Percentiles rank a stretch among this genome's conserved stretches.
Evolutionary conservation across 2,888 invertebrate genomes (phyloP).

Genomic region (Drosophila testacea): DNA sequence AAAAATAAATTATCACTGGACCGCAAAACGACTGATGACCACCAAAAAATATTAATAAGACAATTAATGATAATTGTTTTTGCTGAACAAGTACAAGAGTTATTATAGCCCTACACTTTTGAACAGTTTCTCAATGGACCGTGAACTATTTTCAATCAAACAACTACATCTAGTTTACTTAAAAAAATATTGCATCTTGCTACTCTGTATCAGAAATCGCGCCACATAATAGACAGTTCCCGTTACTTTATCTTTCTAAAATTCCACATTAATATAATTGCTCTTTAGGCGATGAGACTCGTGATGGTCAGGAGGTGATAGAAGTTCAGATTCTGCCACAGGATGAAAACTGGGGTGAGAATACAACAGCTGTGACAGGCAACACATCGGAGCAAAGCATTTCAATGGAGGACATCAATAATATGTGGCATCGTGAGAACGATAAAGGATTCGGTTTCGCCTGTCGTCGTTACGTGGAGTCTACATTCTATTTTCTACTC

Average conservation of each 20-base stretch:
- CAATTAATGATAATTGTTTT: too few relatives aligned
- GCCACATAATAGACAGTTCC: too few relatives aligned
- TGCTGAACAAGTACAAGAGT: too few relatives aligned
- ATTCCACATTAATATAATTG: background rate
- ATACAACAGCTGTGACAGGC: conserved; percentile 98
- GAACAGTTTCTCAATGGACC: too few relatives aligned
- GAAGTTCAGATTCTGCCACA: conserved; percentile 98
- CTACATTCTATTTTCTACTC: conserved; percentile 91
- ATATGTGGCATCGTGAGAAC: conserved; percentile 92
- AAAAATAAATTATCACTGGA: too few relatives aligned
- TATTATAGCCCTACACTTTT: too few relatives aligned
- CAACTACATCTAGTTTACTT: too few relatives aligned
- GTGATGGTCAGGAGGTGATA: conserved; percentile 95
- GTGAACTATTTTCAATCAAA: too few relatives aligned
- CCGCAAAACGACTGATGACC: too few relatives aligned
- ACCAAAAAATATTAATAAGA: too few relatives aligned
- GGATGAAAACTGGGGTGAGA: conserved; percentile 99
- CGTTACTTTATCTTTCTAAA: background rate
- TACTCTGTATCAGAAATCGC: too few relatives aligned
- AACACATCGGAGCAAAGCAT: conserved; percentile 98
- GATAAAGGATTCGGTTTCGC: conserved; percentile 90
- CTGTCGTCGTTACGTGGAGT: conserved; percentile 94
- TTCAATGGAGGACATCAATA: conserved; percentile 95
- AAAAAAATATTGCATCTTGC: too few relatives aligned
- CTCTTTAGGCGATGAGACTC: conserved; percentile 87